phyloP scores from a whole-genome alignment of 2,113 vertebrate species.

The Grallaria varia region DNA sequence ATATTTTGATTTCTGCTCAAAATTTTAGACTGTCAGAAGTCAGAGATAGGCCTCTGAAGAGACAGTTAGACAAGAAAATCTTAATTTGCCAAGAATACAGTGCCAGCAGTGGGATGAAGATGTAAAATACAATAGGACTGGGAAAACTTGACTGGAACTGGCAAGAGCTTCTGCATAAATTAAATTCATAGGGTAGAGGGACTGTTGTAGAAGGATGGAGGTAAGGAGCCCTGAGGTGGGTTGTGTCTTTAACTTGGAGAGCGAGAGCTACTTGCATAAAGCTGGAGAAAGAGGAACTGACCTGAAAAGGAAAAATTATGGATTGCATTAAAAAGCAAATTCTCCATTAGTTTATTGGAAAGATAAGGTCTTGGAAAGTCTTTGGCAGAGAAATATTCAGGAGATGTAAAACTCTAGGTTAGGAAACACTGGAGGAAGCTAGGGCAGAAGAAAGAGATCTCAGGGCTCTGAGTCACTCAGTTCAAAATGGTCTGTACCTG shows the following conservation, averaged over 20 bases:
- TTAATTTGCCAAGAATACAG: neutral
- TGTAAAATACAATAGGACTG: neutral
- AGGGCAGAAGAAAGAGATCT: neutral
- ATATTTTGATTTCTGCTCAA: neutral
- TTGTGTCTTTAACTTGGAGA: neutral
- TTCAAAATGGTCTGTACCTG: neutral
- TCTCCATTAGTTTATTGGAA: neutral
- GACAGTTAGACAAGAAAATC: neutral
- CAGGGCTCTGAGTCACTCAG: neutral
- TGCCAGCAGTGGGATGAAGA: neutral
- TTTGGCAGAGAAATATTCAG: neutral
- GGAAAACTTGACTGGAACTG: neutral
- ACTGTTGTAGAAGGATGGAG: neutral
- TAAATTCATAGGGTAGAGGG: neutral
- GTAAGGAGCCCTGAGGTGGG: neutral
- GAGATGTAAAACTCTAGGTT: neutral
- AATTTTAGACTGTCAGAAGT: neutral
- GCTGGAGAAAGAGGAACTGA: neutral
- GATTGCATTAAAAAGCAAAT: neutral
- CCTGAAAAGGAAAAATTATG: neutral
- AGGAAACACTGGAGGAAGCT: neutral
- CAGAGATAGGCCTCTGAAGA: neutral
- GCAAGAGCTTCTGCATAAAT: neutral
- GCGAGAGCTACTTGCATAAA: neutral
- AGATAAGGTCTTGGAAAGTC: neutral